Percentiles rank a stretch among this genome's conserved stretches.
Evolutionary conservation across 2,888 invertebrate species (phyloP).

Genomic region (Tortricodes alternella): DNA sequence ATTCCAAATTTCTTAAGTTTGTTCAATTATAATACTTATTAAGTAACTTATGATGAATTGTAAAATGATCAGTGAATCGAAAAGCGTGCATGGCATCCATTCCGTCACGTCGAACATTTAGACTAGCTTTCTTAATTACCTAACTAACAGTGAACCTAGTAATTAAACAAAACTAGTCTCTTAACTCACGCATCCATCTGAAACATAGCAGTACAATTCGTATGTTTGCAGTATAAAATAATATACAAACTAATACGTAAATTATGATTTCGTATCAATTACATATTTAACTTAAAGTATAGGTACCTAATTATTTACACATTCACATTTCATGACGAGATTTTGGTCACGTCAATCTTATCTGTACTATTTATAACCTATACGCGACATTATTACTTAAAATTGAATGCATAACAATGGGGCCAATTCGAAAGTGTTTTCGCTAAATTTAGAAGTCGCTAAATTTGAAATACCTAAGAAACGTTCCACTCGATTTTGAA

Average conservation of each 20-base stretch:
- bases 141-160: constrained; percentile 70
- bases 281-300: constrained; percentile 41
- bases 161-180: constrained; percentile 80
- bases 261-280: constrained; percentile 34
- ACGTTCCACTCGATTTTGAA: too few species aligned
- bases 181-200: constrained; percentile 55
- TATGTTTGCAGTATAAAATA: constrained; percentile 49
- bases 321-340: constrained; percentile 33
- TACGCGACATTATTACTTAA: constrained; percentile 27
- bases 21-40: constrained; percentile 15
- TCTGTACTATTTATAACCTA: constrained; percentile 28
- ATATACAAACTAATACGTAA: constrained; percentile 59
- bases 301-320: constrained; percentile 56
- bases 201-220: constrained; percentile 59
- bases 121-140: constrained; percentile 81
- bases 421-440: too few species aligned
- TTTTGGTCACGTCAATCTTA: constrained; percentile 28
- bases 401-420: constrained; percentile 25
- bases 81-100: constrained; percentile 69
- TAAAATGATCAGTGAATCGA: constrained; percentile 32
- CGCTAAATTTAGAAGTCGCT: too few species aligned
- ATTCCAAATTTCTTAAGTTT: constrained; percentile 21
- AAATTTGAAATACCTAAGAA: too few species aligned
- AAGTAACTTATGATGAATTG: constrained; percentile 29
- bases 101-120: constrained; percentile 79